These are phyloP conservation scores for Microplitis demolitor DNA, from an alignment of 1,140 invertebrate species.

Conservation along the genomic window DNA sequence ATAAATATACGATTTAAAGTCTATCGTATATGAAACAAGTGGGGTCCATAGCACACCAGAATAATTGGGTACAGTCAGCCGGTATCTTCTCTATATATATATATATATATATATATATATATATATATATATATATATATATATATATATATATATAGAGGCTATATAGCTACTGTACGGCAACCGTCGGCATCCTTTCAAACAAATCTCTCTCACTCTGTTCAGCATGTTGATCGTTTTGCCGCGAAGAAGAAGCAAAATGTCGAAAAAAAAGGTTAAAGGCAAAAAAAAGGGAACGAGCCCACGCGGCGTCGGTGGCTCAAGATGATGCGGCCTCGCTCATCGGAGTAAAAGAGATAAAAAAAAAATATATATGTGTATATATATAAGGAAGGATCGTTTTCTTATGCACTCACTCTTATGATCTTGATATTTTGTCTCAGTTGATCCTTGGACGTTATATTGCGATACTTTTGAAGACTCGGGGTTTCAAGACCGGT, in stretches of 20 bases:
- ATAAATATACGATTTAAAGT: no score
- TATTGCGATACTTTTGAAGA: no score
- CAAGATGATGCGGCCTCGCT: neutral
- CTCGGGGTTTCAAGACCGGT: no score
- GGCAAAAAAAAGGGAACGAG: slow-evolving; percentile 21
- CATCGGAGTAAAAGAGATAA: slow-evolving; percentile 4
- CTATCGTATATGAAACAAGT: slow-evolving; percentile 1
- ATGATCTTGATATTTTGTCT: neutral
- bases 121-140: neutral
- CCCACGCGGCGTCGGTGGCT: slow-evolving; percentile 23
- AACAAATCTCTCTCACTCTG: slow-evolving; percentile 5
- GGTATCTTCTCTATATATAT: slow-evolving; percentile 10
- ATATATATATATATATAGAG: slow-evolving; percentile 13
- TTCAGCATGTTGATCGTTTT: neutral
- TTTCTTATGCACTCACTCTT: neutral
- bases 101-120: neutral
- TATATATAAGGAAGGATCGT: neutral
- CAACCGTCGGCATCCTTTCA: slow-evolving; percentile 39
- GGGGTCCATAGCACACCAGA: slow-evolving; percentile 48
- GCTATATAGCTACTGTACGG: slow-evolving; percentile 48
- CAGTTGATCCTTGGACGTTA: neutral
- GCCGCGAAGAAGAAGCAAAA: slow-evolving; percentile 14
- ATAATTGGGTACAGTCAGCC: slow-evolving; percentile 58
- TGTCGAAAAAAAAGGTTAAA: slow-evolving; percentile 12
- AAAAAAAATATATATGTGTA: neutral